Base-by-base conservation (phyloP, 2,888 invertebrate genomes). In the Himalopsyche anomala region DNA sequence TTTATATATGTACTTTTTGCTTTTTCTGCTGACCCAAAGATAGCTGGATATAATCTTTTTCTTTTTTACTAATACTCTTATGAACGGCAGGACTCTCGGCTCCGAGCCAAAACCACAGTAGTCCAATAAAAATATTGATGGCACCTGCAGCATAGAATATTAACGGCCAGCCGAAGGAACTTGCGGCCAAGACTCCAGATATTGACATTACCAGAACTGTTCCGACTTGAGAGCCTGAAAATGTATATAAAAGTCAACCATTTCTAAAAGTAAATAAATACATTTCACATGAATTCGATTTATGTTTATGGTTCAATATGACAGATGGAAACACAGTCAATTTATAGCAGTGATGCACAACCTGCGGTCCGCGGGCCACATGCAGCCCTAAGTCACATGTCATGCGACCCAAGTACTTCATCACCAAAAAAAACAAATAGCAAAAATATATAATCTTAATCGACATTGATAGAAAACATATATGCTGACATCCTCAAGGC, bases 101-200 rank as follows among this genome's bases (percentile, higher is more conserved):
- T 0, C 95, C 95, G 36, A 95, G 91, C 85, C 94, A 91, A 89
- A 93, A 93, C 91, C 95, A 94, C 0, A 93, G 82, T 0, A 93
- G 88, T 0, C 94, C 93, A 92, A 95, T 95, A 0, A 94, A 11
- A 0, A 95, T 91, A 0, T 96, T 95, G 0, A 95, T 89, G 8
- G 93, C 90, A 0, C 96, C 97, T 89, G 96, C 96, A 82, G 96
- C 92, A 88, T 97, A 96, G 90, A 97, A 97, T 83, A 96, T 94
- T 4, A 95, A 94, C 0, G 97, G 96, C 97, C 97, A 97, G 9
- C 97, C 97, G 6, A 94, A 90, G 0, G 91, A 85, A 0, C 96
- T 95, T 0, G 94, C 93, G 0, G 96, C 95, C 80, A 98, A 92
- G 62, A 95, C 92, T 0, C 97, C 97, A 11, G 96, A 95, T 62